phyloP scores from a whole-genome alignment of 2,797 vertebrate genomes.

The Gymnoscopelus microlampas region DNA sequence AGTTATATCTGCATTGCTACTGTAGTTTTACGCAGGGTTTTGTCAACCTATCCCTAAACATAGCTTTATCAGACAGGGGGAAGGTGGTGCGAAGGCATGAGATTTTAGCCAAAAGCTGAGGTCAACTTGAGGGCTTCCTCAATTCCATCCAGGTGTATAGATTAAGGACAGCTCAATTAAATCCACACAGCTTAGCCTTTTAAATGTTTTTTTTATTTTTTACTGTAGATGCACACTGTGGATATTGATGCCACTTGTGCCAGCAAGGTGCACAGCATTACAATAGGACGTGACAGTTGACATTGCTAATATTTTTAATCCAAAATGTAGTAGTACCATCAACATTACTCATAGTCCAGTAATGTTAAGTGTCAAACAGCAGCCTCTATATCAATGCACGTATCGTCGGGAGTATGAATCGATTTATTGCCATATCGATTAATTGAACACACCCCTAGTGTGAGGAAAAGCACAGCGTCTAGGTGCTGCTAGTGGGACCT shows the following conservation, averaged over 20 bases:
- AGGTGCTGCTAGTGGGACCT: too few relatives aligned
- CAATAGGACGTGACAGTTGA: slow-evolving; percentile 27
- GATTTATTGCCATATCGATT: too few relatives aligned
- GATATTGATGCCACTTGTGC: slow-evolving; percentile 36
- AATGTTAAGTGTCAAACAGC: slow-evolving; percentile 21
- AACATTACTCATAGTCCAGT: neutral
- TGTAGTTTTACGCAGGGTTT: slow-evolving; percentile 18
- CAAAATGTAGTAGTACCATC: slow-evolving; percentile 7
- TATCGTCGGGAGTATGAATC: too few relatives aligned
- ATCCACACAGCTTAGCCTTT: slow-evolving; percentile 33
- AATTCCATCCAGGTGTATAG: slow-evolving; percentile 5
- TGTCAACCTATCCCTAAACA: slow-evolving; percentile 43
- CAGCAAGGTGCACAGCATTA: slow-evolving; percentile 20
- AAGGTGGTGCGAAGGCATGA: neutral
- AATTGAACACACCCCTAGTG: too few relatives aligned
- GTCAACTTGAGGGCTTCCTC: slow-evolving; percentile 51
- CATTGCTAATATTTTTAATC: slow-evolving; percentile 38
- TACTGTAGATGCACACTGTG: slow-evolving; percentile 28
- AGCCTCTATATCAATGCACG: too few relatives aligned
- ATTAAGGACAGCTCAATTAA: slow-evolving; percentile 37
- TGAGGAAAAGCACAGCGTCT: too few relatives aligned
- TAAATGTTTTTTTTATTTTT: neutral
- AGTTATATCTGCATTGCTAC: slow-evolving; percentile 20
- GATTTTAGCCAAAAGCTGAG: slow-evolving; percentile 21
- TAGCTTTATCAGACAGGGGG: slow-evolving; percentile 28